phyloP scores from a whole-genome alignment of 2,797 vertebrate genomes.

The Oceanodroma leucorhoa region DNA sequence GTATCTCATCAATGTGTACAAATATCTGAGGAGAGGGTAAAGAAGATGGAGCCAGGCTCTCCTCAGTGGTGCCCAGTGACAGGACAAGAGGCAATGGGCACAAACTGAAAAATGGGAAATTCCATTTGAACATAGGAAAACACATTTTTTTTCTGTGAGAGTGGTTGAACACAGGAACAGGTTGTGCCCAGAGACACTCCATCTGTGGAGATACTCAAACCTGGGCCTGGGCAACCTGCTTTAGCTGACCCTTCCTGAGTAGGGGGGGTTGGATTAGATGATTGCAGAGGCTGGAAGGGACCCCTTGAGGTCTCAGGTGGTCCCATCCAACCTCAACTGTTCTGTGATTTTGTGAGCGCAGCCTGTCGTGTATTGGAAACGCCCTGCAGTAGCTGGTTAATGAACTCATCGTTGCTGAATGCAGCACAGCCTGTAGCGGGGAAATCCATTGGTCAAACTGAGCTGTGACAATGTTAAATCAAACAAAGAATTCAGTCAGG shows the following conservation, averaged over 20 bases:
- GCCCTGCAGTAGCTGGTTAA: too few relatives aligned
- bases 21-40: neutral
- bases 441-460: neutral
- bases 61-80: neutral
- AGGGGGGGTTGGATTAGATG: neutral
- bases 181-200: neutral
- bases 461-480: neutral
- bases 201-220: neutral
- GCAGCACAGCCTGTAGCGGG: neutral
- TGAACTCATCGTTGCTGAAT: neutral
- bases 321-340: neutral
- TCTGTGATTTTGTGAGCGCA: neutral
- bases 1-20: too few relatives aligned
- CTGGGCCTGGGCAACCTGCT: neutral
- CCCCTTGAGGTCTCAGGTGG: neutral
- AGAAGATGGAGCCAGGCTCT: neutral
- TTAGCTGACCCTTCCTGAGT: neutral
- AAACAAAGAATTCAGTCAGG: neutral
- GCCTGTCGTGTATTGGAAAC: fast-evolving
- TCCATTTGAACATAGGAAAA: neutral
- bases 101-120: neutral
- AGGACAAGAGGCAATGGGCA: neutral
- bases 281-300: neutral
- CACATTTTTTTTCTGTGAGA: neutral
- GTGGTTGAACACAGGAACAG: fast-evolving